Base-by-base conservation (phyloP, 2,113 vertebrate genomes). In the Cardinalis cardinalis region DNA sequence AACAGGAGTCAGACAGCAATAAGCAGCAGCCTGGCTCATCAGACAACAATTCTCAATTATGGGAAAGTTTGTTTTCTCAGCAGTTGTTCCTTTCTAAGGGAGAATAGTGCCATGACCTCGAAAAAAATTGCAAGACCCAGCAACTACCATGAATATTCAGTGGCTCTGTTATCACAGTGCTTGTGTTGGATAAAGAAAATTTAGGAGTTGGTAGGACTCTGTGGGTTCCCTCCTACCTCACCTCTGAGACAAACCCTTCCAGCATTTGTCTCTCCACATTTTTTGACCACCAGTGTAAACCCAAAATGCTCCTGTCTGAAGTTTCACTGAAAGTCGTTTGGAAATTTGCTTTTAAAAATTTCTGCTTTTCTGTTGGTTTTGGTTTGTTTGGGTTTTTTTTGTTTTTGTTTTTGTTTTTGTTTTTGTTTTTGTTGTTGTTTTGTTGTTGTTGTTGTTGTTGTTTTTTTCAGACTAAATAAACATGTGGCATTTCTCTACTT, bases 41-140 rank as follows among this genome's bases (percentile, higher is more conserved):
- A 76, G 68, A 83, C 28, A 83, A 77, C 49, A 80, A 53, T 80
- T 80, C 26, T 63, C 4, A 2, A 12, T 56, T 73, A 82, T 24
- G 60, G 36, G 72, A 84, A 81, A 74, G 76, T 84, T 93, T 60
- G 52, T 93, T 87, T 93, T 88, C 83, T 81, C 79, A 73, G 64
- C 16, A 17, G 46, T 76, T 84, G 8, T 17, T 81, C 51, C 36
- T 72, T 84, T 82, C 31, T 55, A 61, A 84, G 18, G 14, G 4
- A 87, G 20, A 94, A 82, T 12, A 61, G 43, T 53, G 25, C 25
- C 87, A 48, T 49, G 81, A 84, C 77, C 52, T 74, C 73, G 87
- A 36, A 78, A 87, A 86, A 74, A 90, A 17, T 7, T 46, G 36
- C 61, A 82, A 77, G 44, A 43, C 11, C 13, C 34, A 88, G 43